Percentiles rank a stretch among this genome's conserved stretches.
These are phyloP conservation scores for Drosophila watanabei DNA, from an alignment of 1,140 invertebrate genomes.

Conservation along the genomic window DNA sequence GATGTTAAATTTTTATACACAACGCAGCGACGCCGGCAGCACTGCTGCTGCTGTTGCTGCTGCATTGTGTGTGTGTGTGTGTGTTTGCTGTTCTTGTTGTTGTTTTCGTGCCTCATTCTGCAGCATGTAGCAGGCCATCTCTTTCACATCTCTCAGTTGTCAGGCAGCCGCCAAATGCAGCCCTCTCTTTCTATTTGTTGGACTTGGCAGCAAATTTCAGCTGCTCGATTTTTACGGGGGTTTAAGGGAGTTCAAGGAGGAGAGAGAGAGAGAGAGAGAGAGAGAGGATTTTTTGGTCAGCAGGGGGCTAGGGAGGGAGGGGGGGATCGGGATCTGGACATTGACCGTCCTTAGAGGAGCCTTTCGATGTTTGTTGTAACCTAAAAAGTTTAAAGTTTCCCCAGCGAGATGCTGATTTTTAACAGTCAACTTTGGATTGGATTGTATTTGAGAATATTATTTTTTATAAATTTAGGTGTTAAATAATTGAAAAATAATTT, in stretches of 20 bases:
- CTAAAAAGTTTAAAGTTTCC: constrained; percentile 7
- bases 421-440: background rate
- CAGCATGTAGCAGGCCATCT: constrained; percentile 31
- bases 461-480: background rate
- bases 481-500: background rate
- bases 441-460: background rate
- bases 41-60: constrained; percentile 49
- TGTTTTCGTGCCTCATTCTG: constrained; percentile 50
- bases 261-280: background rate
- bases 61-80: constrained; percentile 14
- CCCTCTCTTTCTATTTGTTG: constrained; percentile 44
- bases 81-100: constrained; percentile 29
- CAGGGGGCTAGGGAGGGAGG: background rate
- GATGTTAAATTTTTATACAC: constrained; percentile 85
- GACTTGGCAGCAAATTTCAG: constrained; percentile 65
- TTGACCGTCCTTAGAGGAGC: constrained; percentile 52
- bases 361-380: background rate
- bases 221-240: constrained; percentile 58
- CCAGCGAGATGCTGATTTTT: constrained; percentile 15
- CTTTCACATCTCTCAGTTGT: constrained; percentile 39
- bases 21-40: constrained; percentile 41
- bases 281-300: constrained; percentile 1
- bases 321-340: constrained; percentile 37
- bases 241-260: constrained; percentile 6
- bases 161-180: constrained; percentile 42